A percentile compares a stretch with the other conserved stretches of the same genome.
phyloP scores from a whole-genome alignment of 2,797 vertebrate species.

The Sebastes itinus region DNA sequence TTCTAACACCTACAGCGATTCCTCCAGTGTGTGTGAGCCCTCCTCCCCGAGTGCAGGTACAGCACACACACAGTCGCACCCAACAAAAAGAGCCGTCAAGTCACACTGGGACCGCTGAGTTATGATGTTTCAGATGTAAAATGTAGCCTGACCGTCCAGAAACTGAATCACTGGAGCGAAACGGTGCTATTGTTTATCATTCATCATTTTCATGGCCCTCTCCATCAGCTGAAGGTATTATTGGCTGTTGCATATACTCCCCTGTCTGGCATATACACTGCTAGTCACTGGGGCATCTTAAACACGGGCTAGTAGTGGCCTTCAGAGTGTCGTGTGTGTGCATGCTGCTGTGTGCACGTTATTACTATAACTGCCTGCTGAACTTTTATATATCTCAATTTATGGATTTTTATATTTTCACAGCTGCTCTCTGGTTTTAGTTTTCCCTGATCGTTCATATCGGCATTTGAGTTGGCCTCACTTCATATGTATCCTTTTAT shows the following conservation, averaged over 20 bases:
- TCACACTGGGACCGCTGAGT: conserved; percentile 4
- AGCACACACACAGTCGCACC: neutral
- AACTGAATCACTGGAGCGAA: conserved; percentile 32
- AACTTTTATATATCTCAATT: conserved; percentile 9
- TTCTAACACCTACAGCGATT: conserved; percentile 93
- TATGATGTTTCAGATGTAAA: conserved; percentile 38
- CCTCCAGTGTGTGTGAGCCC: conserved; percentile 93
- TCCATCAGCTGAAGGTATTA: conserved; percentile 66
- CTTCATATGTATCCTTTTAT: neutral
- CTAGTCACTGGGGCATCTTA: conserved; percentile 50
- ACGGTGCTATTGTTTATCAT: conserved; percentile 59
- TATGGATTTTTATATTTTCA: conserved; percentile 26
- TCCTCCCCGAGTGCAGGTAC: conserved; percentile 94
- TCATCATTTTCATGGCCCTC: conserved; percentile 71
- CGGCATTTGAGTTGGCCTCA: neutral
- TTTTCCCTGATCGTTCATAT: neutral
- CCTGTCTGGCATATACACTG: conserved; percentile 33
- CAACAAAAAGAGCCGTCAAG: conserved; percentile 8
- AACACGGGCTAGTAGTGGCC: conserved; percentile 14
- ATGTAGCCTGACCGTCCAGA: conserved; percentile 24
- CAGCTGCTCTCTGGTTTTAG: conserved; percentile 15
- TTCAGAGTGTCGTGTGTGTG: conserved; percentile 9
- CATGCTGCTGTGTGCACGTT: neutral
- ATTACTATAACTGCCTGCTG: neutral
- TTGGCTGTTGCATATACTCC: conserved; percentile 53